Evolutionary conservation across 2,888 invertebrate species (phyloP).

Genomic region (Neria commutata): DNA sequence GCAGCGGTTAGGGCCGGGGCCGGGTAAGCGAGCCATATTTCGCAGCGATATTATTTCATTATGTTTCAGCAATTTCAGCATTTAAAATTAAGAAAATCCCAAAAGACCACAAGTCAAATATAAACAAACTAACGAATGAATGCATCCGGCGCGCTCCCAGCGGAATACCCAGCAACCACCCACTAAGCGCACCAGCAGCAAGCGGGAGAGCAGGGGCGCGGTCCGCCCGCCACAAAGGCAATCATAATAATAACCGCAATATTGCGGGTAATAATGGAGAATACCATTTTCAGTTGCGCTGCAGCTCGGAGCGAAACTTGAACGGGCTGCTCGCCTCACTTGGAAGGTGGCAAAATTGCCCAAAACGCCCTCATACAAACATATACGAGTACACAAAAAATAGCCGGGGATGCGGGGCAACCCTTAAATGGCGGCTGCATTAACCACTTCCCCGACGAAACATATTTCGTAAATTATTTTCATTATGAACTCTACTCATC

Average conservation of each 20-base stretch:
- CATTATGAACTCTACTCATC: too few relatives aligned
- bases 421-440: slow-evolving; percentile 42
- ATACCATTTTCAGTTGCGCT: slow-evolving; percentile 46
- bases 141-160: slow-evolving; percentile 34
- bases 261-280: slow-evolving; percentile 54
- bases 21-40: background rate
- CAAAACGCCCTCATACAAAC: background rate
- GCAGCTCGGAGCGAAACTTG: too few relatives aligned
- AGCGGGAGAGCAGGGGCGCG: slow-evolving; percentile 4
- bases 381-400: background rate
- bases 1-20: background rate
- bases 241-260: slow-evolving; percentile 56
- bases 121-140: slow-evolving; percentile 51
- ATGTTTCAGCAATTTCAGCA: slow-evolving; percentile 49
- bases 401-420: slow-evolving; percentile 26
- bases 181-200: slow-evolving; percentile 36
- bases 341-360: background rate
- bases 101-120: slow-evolving; percentile 40
- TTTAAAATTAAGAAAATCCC: slow-evolving; percentile 60
- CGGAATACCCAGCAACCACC: slow-evolving; percentile 33
- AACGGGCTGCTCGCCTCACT: background rate
- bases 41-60: slow-evolving; percentile 32
- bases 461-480: slow-evolving; percentile 51
- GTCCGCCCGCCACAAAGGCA: slow-evolving; percentile 37
- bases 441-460: slow-evolving; percentile 32